phyloP scores from a whole-genome alignment of 2,797 vertebrate genomes.

The Leptoclinus maculatus region DNA sequence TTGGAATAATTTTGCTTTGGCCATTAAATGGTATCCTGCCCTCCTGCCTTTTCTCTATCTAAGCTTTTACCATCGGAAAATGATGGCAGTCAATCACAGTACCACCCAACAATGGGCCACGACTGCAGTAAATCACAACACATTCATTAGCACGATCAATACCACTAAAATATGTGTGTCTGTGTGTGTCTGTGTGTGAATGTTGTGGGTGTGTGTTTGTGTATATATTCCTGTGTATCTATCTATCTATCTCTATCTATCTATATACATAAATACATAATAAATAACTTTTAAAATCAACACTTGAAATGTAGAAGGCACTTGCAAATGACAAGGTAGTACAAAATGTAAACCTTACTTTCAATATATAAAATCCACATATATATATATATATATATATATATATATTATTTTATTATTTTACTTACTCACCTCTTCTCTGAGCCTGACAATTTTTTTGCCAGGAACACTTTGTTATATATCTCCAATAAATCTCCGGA shows the following conservation, averaged over 20 bases:
- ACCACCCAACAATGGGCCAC: constrained; percentile 75
- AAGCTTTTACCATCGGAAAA: constrained; percentile 81
- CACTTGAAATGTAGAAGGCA: background rate
- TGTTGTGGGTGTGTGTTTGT: constrained; percentile 48
- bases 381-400: background rate
- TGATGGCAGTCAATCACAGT: constrained; percentile 79
- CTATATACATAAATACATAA: background rate
- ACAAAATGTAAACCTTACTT: background rate
- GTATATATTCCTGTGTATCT: too few relatives aligned
- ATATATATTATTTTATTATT: constrained; percentile 1
- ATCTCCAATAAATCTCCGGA: constrained; percentile 41
- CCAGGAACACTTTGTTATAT: constrained; percentile 55
- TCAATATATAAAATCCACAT: background rate
- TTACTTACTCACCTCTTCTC: constrained; percentile 30
- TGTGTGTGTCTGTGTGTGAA: constrained; percentile 25
- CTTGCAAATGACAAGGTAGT: background rate
- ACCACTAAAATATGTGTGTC: constrained; percentile 64
- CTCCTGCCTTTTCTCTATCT: constrained; percentile 71
- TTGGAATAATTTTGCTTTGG: constrained; percentile 68
- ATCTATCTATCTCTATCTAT: background rate
- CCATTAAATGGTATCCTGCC: constrained; percentile 74
- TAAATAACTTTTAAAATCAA: too few relatives aligned
- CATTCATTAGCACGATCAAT: constrained; percentile 83
- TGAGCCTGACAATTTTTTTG: constrained; percentile 31
- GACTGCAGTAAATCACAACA: constrained; percentile 80